These are phyloP conservation scores for Triops cancriformis DNA, from an alignment of 1,140 invertebrate genomes.

Conservation along the genomic window DNA sequence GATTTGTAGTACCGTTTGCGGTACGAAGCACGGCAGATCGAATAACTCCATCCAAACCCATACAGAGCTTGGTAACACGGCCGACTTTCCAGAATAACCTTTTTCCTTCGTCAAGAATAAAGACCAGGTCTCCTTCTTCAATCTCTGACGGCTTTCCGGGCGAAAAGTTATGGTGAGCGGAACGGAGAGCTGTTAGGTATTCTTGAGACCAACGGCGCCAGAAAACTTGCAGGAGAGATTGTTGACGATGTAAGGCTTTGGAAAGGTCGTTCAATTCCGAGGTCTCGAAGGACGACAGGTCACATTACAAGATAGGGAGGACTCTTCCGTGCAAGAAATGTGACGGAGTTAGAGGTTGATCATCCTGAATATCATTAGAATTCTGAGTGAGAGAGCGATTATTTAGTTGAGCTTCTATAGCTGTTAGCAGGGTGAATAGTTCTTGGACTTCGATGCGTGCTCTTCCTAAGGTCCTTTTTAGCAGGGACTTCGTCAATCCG, in stretches of 20 bases:
- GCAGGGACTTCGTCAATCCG: conserved; percentile 29
- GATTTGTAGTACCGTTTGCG: conserved; percentile 5
- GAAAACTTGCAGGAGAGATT: conserved; percentile 13
- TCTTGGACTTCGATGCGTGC: conserved; percentile 19
- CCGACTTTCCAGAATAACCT: conserved; percentile 18
- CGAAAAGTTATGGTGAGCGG: neutral
- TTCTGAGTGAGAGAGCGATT: no score
- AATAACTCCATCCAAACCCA: conserved; percentile 14
- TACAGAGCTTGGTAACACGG: neutral
- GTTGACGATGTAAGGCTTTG: neutral
- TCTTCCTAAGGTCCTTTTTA: conserved; percentile 26
- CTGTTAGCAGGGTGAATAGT: neutral
- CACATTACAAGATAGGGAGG: neutral
- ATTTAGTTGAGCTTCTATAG: no score
- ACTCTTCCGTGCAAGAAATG: neutral
- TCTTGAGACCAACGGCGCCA: conserved; percentile 29
- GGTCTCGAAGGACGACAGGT: neutral
- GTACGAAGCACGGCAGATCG: conserved; percentile 11
- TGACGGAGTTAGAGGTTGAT: neutral
- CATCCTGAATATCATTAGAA: no score
- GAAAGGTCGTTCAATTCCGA: conserved; percentile 1
- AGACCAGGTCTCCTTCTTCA: conserved; percentile 22
- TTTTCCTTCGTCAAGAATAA: conserved; percentile 20
- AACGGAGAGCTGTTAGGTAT: conserved; percentile 25
- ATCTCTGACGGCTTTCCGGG: neutral